Evolutionary conservation across 2,797 vertebrate genomes (phyloP), one percentile per base, ranked within the genome.

Genomic region (Eulemur rubriventer): DNA sequence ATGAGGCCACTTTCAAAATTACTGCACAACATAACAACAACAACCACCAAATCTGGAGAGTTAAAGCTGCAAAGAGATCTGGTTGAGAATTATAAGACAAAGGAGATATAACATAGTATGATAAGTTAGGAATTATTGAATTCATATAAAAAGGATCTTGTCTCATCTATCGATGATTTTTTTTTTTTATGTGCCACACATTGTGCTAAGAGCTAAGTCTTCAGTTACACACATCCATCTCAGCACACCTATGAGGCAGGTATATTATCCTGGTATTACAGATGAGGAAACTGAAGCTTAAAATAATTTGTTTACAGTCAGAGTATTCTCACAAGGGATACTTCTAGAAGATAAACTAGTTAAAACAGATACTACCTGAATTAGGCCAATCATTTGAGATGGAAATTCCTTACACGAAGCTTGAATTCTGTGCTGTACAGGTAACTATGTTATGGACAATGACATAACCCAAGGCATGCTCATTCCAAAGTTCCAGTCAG

Each of bases 401-500:
- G 1, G 43, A 89, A 89, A 78, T 14, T 4, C 30, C 43, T 33
- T 67, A 79, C 30, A n/a, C 6, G 69, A 70, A 59, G 6, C 13
- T 22, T 67, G 18, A 93, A 41, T 85, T 76, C 11, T 69, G 86
- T 14, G 52, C 22, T 90, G 69, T 95, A 63, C 3, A 69, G 17
- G 43, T 18, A 87, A 76, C 46, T 35, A 73, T 4, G 38, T 50
- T 35, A 63, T 41, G 2, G 20, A 52, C 61, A 93, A 50, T 81
- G 75, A 96, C 20, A 90, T 97, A 97, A 69, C 18, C 33, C 43
- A 65, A 41, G 28, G 1, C 10, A 46, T 84, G 41, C 35, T 93
- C 94, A 87, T 89, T 97, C 28, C 33, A 80, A 95, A 89, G 7
- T 6, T 65, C 26, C 75, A 16, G 10, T 0, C 70, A 65, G 3